phyloP scores from a whole-genome alignment of 2,113 vertebrate species.

The Lutjanus erythropterus region DNA sequence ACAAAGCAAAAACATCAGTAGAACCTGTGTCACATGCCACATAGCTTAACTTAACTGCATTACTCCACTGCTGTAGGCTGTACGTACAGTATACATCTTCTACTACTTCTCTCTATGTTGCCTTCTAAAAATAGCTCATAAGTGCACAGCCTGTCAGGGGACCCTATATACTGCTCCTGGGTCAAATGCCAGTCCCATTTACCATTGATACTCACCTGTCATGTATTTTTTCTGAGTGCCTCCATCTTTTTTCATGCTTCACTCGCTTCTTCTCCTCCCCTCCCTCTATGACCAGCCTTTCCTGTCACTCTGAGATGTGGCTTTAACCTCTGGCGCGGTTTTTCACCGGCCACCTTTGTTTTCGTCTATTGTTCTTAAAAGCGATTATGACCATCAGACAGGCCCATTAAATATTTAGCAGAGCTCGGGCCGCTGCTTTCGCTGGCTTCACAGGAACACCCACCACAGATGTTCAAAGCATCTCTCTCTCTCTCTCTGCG shows the following conservation, averaged over 20 bases:
- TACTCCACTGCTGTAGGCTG: neutral
- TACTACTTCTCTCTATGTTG: neutral
- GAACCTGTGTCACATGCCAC: neutral
- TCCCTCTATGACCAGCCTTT: slow-evolving; percentile 8
- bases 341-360: slow-evolving; percentile 67
- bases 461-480: slow-evolving; percentile 66
- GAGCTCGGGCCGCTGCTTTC: slow-evolving; percentile 47
- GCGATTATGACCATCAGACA: slow-evolving; percentile 81
- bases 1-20: neutral
- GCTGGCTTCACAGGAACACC: slow-evolving; percentile 59
- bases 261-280: neutral
- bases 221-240: slow-evolving; percentile 52
- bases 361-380: slow-evolving; percentile 78
- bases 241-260: neutral
- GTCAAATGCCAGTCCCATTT: slow-evolving; percentile 56
- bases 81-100: neutral
- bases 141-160: slow-evolving; percentile 40
- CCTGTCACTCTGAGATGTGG: slow-evolving; percentile 57
- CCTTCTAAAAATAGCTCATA: slow-evolving; percentile 45
- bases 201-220: slow-evolving; percentile 66
- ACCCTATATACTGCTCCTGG: slow-evolving; percentile 23
- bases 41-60: neutral
- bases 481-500: slow-evolving; percentile 30
- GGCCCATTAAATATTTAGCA: slow-evolving; percentile 80
- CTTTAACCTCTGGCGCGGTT: slow-evolving; percentile 50